These are phyloP conservation scores for Rhodeus uyekii DNA, from an alignment of 2,797 vertebrate genomes.

Conservation along the genomic window DNA sequence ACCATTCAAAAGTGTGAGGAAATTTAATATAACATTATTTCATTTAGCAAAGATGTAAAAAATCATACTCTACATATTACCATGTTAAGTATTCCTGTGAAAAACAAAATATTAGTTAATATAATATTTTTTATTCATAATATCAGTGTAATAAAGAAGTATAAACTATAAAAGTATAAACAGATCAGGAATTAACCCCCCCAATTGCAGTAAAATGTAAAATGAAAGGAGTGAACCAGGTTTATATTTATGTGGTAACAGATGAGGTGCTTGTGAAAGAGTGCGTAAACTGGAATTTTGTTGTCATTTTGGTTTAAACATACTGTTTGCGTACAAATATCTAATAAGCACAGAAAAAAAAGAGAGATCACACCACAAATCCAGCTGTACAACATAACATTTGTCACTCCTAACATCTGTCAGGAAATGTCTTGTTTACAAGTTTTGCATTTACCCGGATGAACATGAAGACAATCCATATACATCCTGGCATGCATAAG, in stretches of 20 bases:
- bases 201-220: background rate
- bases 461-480: background rate
- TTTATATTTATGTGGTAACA: background rate
- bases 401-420: background rate
- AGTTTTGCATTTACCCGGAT: background rate
- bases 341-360: too few relatives aligned
- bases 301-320: background rate
- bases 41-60: background rate
- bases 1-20: background rate
- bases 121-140: background rate
- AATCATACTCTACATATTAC: too few relatives aligned
- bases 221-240: background rate
- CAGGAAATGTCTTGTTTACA: constrained; percentile 7
- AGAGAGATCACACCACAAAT: constrained; percentile 17
- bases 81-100: too few relatives aligned
- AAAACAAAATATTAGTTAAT: too few relatives aligned
- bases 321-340: background rate
- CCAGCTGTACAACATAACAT: constrained; percentile 4
- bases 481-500: background rate
- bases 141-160: background rate
- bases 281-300: background rate
- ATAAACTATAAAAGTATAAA: background rate
- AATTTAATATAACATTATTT: background rate
- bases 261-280: background rate
- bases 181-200: background rate